Evolutionary conservation across 2,888 invertebrate species (phyloP), one percentile per base, ranked within the genome.

Genomic region (Cryptosula pallasiana): DNA sequence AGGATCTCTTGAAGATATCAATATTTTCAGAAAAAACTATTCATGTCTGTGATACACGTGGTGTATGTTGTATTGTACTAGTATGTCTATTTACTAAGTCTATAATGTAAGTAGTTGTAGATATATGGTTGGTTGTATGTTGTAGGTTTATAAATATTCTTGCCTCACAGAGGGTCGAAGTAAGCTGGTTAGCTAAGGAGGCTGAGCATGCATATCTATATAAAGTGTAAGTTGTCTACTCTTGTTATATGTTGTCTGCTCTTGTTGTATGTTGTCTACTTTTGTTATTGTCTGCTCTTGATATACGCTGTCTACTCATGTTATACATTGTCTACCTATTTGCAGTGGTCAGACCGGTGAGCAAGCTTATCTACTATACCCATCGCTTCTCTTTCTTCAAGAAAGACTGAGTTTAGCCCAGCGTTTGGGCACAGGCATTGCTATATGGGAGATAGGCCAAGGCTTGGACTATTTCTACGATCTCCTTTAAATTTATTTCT

Each of bases 381-480:
- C 96, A 1, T 92, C 94, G 0, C 85, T 95, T n/a, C 89, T 90
- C 80, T 95, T 95, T 0, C 90, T 96, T 76, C 88, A 92, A 75
- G 88, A 89, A 81, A 88, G 96, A 76, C 86, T 96, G 23, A 89
- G 93, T 73, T 86, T 95, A 69, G 93, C 94, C 0, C 86, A 88
- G 73, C 89, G 92, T 81, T 87, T 93, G 71, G 91, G 92, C 9
- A 91, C 91, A 1, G 95, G 95, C 0, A 87, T 96, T 63, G 91
- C 95, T 0, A 90, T 97, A 78, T 96, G 96, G 96, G 96, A 97
- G 83, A 86, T 95, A n/a, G 96, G 96, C 0, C 96, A 97, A 86
- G 96, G 96, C 29, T 87, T 96, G 25, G 91, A 94, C 85, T 96
- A 93, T 84, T 96, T 96, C 85, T 96, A 94, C 84, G 95, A 96